These are phyloP conservation scores for Guaruba guarouba DNA, from an alignment of 2,113 vertebrate species.

Conservation along the genomic window DNA sequence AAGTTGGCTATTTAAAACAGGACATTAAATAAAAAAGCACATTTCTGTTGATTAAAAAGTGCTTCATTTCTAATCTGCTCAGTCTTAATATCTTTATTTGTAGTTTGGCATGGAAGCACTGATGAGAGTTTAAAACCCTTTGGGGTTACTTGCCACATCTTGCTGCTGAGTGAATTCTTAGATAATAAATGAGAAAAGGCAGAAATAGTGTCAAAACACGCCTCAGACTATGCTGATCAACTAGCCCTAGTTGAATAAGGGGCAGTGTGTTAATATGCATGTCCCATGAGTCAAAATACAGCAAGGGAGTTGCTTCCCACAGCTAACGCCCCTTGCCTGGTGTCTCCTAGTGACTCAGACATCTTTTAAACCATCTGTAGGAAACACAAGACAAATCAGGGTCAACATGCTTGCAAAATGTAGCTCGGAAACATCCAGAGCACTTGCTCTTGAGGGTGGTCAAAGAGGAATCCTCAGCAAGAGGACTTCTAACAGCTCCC, in stretches of 20 bases:
- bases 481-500: not conserved
- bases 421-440: not conserved
- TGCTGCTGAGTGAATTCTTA: not conserved
- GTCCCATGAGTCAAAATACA: not conserved
- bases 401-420: not conserved
- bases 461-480: not conserved
- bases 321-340: not conserved
- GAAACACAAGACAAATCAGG: not conserved
- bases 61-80: not conserved
- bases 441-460: not conserved
- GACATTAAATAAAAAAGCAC: not conserved
- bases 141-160: not conserved
- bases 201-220: not conserved
- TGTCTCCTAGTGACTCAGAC: not conserved
- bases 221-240: not conserved
- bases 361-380: not conserved
- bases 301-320: not conserved
- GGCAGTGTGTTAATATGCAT: conserved; percentile 1
- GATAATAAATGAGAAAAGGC: not conserved
- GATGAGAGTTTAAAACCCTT: not conserved
- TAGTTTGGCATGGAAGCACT: not conserved
- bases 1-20: not conserved
- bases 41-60: not conserved
- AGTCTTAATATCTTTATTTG: not conserved
- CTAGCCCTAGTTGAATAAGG: not conserved